Evolutionary conservation across 2,797 vertebrate species (phyloP), one percentile per base, ranked within the genome.

Genomic region (Danio kyathit): DNA sequence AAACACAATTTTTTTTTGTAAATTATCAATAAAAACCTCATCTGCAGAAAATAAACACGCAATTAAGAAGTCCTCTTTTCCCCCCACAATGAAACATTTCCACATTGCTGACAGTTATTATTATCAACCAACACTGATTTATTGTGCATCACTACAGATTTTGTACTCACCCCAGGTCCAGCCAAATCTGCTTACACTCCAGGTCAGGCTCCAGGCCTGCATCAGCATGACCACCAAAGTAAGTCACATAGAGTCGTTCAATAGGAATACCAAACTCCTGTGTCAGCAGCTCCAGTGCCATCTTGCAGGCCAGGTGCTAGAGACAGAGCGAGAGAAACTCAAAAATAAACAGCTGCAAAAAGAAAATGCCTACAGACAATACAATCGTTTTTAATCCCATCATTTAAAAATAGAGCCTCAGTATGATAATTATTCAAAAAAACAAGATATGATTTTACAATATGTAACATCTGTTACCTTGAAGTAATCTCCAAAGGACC

Each of bases 401-500:
- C 60, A 59, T 9, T 65, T 12, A 38, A 7, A 51, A 48, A 59
- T 13, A 13, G 5, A 29, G 1, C 8, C 73, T 19, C 16, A 16
- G 48, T 5, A 29, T 3, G 29, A 29, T 29, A 29, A 46, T 14
- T n/a, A 65, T 9, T 3, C 29, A 19, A n/a, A 43, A 43, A 21
- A 10, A 57, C 2, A 70, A 4, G 2, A 5, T 52, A 29, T 2
- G 67, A 21, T 17, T 57, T 19, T 43, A 44, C 48, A 44, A 52
- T 43, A 41, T 6, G 9, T 0, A 2, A 4, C 14, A 16, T 54
- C 4, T 6, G 71, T 67, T 89, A 98, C 98, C 96, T 99, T 99
- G 84, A 99, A 99, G 87, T 99, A 99, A 92, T 99, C 97, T 9
- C 98, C 98, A 71, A 99, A 99, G 80, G 98, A 99, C 98, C 98